Conservation (phyloP, 2,888 invertebrate species). For the Spisula subtruncata region DNA sequence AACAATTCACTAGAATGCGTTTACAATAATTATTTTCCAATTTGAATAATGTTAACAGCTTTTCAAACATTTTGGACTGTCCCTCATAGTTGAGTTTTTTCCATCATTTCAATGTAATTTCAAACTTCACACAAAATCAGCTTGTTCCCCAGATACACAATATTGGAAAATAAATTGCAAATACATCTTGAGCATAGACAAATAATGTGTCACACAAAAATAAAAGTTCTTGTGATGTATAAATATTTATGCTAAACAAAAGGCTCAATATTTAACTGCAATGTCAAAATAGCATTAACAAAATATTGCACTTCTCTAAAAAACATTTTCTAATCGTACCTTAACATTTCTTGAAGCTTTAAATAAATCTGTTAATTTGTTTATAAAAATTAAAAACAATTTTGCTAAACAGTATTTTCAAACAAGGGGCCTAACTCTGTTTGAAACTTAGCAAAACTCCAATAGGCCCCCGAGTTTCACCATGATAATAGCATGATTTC, state of each 20-base stretch:
- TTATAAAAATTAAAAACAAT: too few relatives aligned
- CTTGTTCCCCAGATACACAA: not conserved
- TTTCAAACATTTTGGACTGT: not conserved
- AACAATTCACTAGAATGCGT: not conserved
- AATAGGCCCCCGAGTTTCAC: too few relatives aligned
- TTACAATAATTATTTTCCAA: not conserved
- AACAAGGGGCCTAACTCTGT: too few relatives aligned
- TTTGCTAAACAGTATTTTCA: too few relatives aligned
- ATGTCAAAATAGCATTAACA: not conserved
- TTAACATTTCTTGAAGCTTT: too few relatives aligned
- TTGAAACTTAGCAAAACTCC: too few relatives aligned
- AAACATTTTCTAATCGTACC: too few relatives aligned
- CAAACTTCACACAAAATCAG: not conserved
- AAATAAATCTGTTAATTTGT: too few relatives aligned
- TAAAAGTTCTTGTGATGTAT: not conserved
- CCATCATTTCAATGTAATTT: too few relatives aligned
- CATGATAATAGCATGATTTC: too few relatives aligned
- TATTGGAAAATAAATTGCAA: not conserved
- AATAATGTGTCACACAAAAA: not conserved
- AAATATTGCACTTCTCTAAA: not conserved
- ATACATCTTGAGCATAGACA: not conserved
- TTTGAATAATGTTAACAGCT: not conserved
- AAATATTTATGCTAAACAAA: constrained; percentile 1
- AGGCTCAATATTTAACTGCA: not conserved
- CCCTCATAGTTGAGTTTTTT: too few relatives aligned